phyloP scores from a whole-genome alignment of 2,888 invertebrate genomes.

The Entomobrya proxima region DNA sequence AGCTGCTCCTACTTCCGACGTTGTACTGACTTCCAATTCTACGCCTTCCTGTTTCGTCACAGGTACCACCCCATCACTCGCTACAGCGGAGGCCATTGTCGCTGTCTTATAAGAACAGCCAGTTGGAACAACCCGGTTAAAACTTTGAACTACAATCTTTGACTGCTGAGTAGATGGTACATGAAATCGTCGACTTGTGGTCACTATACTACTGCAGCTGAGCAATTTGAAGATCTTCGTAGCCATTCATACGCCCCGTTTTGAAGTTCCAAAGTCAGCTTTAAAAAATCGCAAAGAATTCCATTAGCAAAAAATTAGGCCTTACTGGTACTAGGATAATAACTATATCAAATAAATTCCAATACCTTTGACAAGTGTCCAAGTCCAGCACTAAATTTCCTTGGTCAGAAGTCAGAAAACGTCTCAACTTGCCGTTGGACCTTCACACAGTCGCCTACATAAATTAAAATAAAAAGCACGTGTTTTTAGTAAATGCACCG shows the following conservation, averaged over 20 bases:
- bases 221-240: conserved; percentile 32
- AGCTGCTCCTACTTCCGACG: background rate
- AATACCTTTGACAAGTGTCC: too few species aligned
- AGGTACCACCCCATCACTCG: background rate
- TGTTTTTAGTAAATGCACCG: too few species aligned
- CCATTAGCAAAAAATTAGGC: too few species aligned
- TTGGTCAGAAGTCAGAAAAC: too few species aligned
- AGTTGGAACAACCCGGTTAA: background rate
- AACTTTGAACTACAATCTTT: background rate
- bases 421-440: too few species aligned
- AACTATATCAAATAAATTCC: too few species aligned
- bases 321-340: too few species aligned
- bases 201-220: conserved; percentile 14
- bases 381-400: too few species aligned
- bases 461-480: too few species aligned
- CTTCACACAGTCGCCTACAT: too few species aligned
- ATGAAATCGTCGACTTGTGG: background rate
- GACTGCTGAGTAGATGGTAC: background rate
- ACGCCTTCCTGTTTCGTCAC: background rate
- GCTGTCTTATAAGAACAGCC: background rate
- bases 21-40: background rate
- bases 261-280: too few species aligned
- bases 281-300: too few species aligned
- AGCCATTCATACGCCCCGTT: conserved; percentile 44
- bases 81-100: background rate